A percentile compares a stretch with the other conserved stretches of the same genome.
phyloP scores from a whole-genome alignment of 2,113 vertebrate genomes.

The Condylura cristata region DNA sequence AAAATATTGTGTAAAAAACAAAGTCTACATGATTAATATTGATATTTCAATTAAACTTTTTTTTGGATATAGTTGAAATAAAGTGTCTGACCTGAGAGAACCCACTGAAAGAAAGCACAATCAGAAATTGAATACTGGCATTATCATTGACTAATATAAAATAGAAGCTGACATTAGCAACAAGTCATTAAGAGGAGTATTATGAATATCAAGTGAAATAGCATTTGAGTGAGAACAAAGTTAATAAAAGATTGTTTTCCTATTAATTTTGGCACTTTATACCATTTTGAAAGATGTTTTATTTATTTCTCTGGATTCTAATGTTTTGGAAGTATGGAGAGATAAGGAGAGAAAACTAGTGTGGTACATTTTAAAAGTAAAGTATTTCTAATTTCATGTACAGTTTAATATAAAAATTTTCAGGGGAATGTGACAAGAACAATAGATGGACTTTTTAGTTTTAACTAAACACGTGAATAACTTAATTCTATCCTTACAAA shows the following conservation, averaged over 20 bases:
- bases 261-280: background rate
- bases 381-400: background rate
- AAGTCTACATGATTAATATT: background rate
- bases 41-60: conserved; percentile 10
- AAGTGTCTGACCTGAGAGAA: background rate
- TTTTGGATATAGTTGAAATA: conserved; percentile 16
- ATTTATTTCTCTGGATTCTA: background rate
- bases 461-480: background rate
- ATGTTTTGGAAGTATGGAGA: background rate
- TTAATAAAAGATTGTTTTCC: background rate
- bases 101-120: background rate
- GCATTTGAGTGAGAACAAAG: background rate
- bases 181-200: background rate
- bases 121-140: background rate
- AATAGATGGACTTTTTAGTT: background rate
- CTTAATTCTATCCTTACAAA: background rate
- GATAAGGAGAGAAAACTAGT: background rate
- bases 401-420: background rate
- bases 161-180: background rate
- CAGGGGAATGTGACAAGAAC: background rate
- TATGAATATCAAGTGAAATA: background rate
- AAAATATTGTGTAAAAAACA: background rate
- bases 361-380: background rate
- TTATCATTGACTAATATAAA: background rate
- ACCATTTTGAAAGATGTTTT: background rate